These are phyloP conservation scores for Anastrepha ludens DNA, from an alignment of 1,140 invertebrate genomes.

Conservation along the genomic window DNA sequence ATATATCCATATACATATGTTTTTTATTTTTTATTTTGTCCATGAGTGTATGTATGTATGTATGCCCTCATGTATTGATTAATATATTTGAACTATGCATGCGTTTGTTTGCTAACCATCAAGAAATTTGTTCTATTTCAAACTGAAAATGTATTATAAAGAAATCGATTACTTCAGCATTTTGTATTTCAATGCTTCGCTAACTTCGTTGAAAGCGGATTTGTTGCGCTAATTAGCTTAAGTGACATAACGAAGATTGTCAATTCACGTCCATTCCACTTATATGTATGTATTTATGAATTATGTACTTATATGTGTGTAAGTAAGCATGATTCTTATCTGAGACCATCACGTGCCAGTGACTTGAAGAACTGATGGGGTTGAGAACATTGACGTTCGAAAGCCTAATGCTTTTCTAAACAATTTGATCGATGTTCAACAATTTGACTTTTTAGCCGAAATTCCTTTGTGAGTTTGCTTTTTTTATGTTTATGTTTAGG, in stretches of 20 bases:
- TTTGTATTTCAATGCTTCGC: neutral
- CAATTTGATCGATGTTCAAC: constrained; percentile 6
- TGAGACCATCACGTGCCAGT: neutral
- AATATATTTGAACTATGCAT: neutral
- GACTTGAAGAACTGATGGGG: neutral
- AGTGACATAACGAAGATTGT: constrained; percentile 9
- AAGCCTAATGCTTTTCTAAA: neutral
- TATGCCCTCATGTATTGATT: neutral
- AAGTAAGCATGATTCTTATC: neutral
- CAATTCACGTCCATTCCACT: neutral
- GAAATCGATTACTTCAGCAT: constrained; percentile 46
- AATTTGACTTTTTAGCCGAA: neutral
- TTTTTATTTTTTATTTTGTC: no score
- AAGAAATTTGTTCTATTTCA: constrained; percentile 27
- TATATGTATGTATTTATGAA: neutral
- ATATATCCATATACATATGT: no score
- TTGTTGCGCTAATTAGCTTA: constrained; percentile 40
- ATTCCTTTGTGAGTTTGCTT: neutral
- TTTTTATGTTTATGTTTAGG: neutral
- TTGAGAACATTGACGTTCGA: neutral
- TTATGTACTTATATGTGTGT: no score
- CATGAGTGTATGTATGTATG: neutral
- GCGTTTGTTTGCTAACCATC: neutral
- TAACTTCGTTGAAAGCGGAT: constrained; percentile 23
- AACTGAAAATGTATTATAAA: constrained; percentile 10